Evolutionary conservation across 1,140 invertebrate genomes (phyloP).

Genomic region (Littorina saxatilis): DNA sequence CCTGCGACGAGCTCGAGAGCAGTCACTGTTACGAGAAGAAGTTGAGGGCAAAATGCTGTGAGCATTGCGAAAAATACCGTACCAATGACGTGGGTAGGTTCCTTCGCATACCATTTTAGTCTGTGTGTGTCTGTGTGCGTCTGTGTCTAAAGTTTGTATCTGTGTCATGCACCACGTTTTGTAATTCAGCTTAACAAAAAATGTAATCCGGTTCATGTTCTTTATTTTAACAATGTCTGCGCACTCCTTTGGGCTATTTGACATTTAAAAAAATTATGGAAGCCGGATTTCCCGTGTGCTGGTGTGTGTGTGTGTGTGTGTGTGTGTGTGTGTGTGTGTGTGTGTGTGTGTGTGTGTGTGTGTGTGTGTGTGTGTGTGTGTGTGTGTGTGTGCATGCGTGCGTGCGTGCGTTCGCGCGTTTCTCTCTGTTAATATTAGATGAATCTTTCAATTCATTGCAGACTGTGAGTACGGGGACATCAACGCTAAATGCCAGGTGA

Average conservation of each 20-base stretch:
- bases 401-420: constrained; percentile 29
- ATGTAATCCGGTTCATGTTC: not conserved
- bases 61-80: no score
- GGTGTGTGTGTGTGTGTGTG: constrained; percentile 20
- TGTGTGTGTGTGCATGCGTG: not conserved
- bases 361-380: constrained; percentile 28
- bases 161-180: not conserved
- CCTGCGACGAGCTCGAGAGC: no score
- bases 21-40: no score
- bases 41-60: no score
- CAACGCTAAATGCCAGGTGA: not conserved
- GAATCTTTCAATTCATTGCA: not conserved
- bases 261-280: no score
- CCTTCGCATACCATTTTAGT: no score
- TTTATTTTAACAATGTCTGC: not conserved
- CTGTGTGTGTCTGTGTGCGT: no score
- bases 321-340: constrained; percentile 16
- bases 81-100: no score
- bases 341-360: constrained; percentile 31
- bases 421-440: not conserved
- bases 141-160: not conserved
- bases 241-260: no score
- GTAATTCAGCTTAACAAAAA: not conserved
- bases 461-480: no score
- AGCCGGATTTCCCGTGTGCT: not conserved